phyloP scores from a whole-genome alignment of 2,113 vertebrate species.

The Mus pahari region DNA sequence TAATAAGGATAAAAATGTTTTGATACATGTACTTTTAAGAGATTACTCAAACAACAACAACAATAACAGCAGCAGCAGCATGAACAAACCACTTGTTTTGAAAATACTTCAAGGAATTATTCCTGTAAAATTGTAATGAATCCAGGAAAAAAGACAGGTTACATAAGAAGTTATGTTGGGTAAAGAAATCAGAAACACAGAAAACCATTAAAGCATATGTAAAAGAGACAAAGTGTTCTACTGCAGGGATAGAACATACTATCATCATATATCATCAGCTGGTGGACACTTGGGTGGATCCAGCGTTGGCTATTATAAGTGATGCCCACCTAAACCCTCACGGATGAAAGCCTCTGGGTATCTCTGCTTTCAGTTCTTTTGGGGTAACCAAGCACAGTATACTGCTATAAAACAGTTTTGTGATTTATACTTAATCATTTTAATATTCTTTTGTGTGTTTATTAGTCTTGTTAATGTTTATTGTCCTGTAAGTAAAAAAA shows the following conservation, averaged over 20 bases:
- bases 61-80: neutral
- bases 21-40: neutral
- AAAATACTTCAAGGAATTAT: neutral
- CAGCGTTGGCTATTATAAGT: neutral
- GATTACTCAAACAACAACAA: neutral
- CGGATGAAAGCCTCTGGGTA: neutral
- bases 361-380: neutral
- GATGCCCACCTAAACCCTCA: neutral
- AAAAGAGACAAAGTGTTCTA: neutral
- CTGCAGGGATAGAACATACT: neutral
- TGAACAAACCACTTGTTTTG: neutral
- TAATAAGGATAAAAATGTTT: neutral
- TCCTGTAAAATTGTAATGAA: neutral
- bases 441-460: neutral
- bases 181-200: neutral
- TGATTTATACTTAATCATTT: neutral
- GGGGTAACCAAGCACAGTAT: neutral
- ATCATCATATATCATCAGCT: no score
- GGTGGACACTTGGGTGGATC: neutral
- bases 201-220: neutral
- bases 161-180: neutral
- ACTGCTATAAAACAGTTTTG: neutral
- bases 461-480: neutral
- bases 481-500: neutral
- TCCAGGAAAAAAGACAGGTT: neutral